Base-by-base conservation (phyloP, 2,113 vertebrate species). In the Abramis brama region DNA sequence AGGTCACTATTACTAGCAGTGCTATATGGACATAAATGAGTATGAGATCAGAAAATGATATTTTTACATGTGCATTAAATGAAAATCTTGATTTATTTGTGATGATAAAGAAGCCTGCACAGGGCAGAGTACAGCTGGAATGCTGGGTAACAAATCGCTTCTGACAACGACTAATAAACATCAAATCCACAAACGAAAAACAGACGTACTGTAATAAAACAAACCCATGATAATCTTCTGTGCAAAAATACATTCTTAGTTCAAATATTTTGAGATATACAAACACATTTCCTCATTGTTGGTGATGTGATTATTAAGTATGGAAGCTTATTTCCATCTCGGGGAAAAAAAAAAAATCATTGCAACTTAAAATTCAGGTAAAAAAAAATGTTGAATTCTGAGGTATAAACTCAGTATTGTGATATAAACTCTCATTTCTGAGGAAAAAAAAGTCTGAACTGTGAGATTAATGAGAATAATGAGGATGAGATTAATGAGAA, bases 201-300 rank as follows among this genome's bases (percentile, higher is more conserved):
- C 55, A 79, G 52, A 79, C 10, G 1, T 5, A 55, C 43, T 9
- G 9, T 43, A 43, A 43, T 43, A 43, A 43, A 43, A 62, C 13
- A 43, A 43, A 62, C 13, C 11, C 23, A 64, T 8, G 3, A 62
- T 45, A 0, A 17, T 45, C 30, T 30, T 80, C 36, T 64, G 79
- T 80, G 79, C 59, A 80, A 80, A 80, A 80, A 27, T 64, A 27
- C 78, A 43, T 79, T 79, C 77, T 45, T 64, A 45, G 64, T 27
- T 64, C 59, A 52, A 30, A 50, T 30, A 21, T 21, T 57, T 19
- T 19, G 6, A 57, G 52, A 21, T 55, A 19, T 6, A 21, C 19
- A 7, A 57, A 8, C 19, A 0, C 50, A 57, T 57, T 7, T 21
- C 21, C 19, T 57, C 52, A 57, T 57, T 21, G 55, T 7, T 57